Percentiles rank a stretch among this genome's conserved stretches.
These are phyloP conservation scores for Myodes glareolus DNA, from an alignment of 2,113 vertebrate species.

Conservation along the genomic window DNA sequence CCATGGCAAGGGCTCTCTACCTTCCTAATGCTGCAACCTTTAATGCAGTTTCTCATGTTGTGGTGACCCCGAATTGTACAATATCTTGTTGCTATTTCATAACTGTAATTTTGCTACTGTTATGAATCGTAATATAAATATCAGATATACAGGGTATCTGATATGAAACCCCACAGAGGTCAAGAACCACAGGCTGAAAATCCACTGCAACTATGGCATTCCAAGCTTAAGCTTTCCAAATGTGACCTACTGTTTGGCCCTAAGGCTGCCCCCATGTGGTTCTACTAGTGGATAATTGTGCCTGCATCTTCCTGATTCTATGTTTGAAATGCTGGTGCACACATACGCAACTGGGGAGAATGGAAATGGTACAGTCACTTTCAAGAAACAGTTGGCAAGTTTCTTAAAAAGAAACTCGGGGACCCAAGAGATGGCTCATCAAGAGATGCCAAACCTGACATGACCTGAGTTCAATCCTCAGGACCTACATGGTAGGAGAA, in stretches of 20 bases:
- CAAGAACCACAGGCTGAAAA: background rate
- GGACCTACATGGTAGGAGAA: background rate
- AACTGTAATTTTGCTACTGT: background rate
- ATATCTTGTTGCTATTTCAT: background rate
- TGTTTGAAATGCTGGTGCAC: background rate
- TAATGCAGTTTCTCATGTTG: background rate
- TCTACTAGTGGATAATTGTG: background rate
- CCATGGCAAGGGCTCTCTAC: background rate
- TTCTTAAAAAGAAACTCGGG: background rate
- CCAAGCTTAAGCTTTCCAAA: background rate
- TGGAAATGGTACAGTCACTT: background rate
- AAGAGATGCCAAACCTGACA: background rate
- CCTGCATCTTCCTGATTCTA: background rate
- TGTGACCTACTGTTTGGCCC: background rate
- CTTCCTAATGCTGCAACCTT: background rate
- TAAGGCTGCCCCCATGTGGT: background rate
- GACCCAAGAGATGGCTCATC: background rate
- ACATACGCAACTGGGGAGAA: background rate
- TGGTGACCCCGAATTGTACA: background rate
- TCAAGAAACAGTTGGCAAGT: background rate
- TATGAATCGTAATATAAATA: background rate
- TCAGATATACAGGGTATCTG: too few species aligned
- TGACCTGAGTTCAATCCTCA: background rate
- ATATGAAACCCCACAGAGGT: background rate
- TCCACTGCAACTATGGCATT: too few species aligned